Base-by-base conservation (phyloP, 2,888 invertebrate genomes). In the Drosophila rubida region DNA sequence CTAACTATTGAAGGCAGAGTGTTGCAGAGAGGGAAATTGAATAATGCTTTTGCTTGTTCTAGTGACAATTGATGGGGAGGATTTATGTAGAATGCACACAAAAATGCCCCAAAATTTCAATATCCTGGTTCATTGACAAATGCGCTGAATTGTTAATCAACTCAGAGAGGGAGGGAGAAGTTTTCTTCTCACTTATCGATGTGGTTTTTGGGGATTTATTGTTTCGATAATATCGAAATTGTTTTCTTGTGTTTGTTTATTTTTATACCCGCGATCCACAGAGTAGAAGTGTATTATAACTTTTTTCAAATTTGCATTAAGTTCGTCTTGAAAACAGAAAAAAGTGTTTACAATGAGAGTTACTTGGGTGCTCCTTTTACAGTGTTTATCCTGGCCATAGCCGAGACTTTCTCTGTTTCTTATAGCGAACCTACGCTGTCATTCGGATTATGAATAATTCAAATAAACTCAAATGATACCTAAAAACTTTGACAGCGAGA, bases 391-490 rank as follows among this genome's bases (percentile, higher is more conserved):
- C 22, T 37, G 42, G 39, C 50, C 64, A 64, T 63, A 68, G 63
- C 73, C 50, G 50, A 54, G 53, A 42, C 30, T 22, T 53, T 53
- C 61, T 74, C 60, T 61, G 70, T 72, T 74, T 69, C 84, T 83
- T 80, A 72, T 70, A 45, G 65, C 67, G 70, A 70, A 69, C 68
- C 74, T 69, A 49, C 61, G 68, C 60, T 77, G 74, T 63, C 73
- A 75, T 51, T 68, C 73, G 86, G 86, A 85, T 85, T 85, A 85
- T 85, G 84, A 85, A 85, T 85, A 85, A 85, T 85, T 85, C 86
- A 85, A 85, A 87, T 82, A 85, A 87, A 82, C 88, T 78, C 82
- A 80, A 85, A 85, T 85, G 88, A 87, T 87, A 87, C 84, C 88
- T 80, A 81, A 87, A 87, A 83, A 83, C 78, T 87, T 83, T 83